A percentile compares a stretch with the other conserved stretches of the same genome.
phyloP scores from a whole-genome alignment of 2,113 vertebrate genomes.

The Trematocara marginatum region DNA sequence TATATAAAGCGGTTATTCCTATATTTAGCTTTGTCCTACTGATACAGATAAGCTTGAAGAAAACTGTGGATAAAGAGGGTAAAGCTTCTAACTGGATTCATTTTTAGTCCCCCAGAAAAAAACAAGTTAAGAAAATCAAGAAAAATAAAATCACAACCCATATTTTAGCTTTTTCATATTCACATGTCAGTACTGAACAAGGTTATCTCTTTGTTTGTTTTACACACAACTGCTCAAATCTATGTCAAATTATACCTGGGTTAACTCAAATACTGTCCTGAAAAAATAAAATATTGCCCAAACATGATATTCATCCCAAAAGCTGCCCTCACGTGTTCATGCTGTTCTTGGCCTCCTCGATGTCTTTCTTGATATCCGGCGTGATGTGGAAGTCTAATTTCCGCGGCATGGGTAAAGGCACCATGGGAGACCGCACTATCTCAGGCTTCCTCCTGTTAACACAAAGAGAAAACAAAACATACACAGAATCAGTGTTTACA shows the following conservation, averaged over 20 bases:
- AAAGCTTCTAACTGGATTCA: background rate
- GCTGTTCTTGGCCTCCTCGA: slow-evolving; percentile 87
- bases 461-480: background rate
- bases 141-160: background rate
- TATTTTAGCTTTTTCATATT: background rate
- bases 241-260: background rate
- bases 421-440: slow-evolving; percentile 58
- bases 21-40: background rate
- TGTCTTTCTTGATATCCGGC: slow-evolving; percentile 83
- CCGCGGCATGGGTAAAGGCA: slow-evolving; percentile 79
- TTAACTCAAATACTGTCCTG: background rate
- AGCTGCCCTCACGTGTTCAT: slow-evolving; percentile 81
- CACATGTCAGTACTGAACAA: background rate
- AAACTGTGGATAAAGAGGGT: background rate
- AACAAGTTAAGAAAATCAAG: background rate
- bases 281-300: background rate
- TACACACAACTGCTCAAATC: background rate
- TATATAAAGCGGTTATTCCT: too few species aligned
- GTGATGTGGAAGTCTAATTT: slow-evolving; percentile 92
- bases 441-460: slow-evolving; percentile 77
- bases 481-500: background rate
- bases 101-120: background rate
- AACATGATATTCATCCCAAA: background rate
- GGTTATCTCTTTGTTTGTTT: background rate
- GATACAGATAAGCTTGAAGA: background rate